Conservation (phyloP, 2,888 invertebrate species). For the Adelognathus sp. region DNA sequence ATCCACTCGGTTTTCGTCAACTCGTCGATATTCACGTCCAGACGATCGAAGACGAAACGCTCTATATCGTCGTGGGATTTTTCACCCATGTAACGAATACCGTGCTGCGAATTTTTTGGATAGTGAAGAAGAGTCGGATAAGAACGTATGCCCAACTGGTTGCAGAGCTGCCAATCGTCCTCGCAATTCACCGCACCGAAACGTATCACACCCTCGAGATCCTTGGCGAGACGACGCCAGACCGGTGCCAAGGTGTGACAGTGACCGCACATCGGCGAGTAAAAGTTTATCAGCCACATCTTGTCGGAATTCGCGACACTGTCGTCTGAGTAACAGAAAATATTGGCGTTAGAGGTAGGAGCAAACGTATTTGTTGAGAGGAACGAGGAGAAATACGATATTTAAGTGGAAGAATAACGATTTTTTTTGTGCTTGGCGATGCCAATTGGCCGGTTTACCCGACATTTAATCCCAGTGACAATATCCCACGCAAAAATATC, state of each 20-base stretch:
- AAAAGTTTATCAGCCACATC: slow-evolving; percentile 93
- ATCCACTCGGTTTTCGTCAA: slow-evolving; percentile 68
- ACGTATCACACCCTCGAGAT: slow-evolving; percentile 89
- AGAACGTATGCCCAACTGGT: slow-evolving; percentile 87
- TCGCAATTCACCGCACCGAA: slow-evolving; percentile 94
- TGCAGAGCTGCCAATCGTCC: slow-evolving; percentile 91
- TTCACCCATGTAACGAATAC: slow-evolving; percentile 66
- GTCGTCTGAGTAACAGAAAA: slow-evolving; percentile 76
- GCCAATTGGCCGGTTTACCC: too few species aligned
- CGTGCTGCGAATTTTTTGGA: slow-evolving; percentile 78
- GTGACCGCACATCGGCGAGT: slow-evolving; percentile 93
- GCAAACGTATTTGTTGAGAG: too few species aligned
- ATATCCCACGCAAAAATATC: too few species aligned
- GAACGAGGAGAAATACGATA: too few species aligned
- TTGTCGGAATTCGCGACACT: slow-evolving; percentile 83
- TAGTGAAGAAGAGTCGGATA: slow-evolving; percentile 91
- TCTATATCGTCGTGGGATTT: slow-evolving; percentile 67
- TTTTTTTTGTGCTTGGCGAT: too few species aligned
- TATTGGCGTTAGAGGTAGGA: too few species aligned
- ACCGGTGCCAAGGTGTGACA: slow-evolving; percentile 91
- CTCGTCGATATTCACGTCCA: slow-evolving; percentile 70
- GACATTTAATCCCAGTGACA: too few species aligned
- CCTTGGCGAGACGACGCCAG: slow-evolving; percentile 90
- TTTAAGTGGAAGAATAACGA: too few species aligned
- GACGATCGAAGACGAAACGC: slow-evolving; percentile 68